Evolutionary conservation across 2,797 vertebrate species (phyloP).

Genomic region (Parambassis ranga): DNA sequence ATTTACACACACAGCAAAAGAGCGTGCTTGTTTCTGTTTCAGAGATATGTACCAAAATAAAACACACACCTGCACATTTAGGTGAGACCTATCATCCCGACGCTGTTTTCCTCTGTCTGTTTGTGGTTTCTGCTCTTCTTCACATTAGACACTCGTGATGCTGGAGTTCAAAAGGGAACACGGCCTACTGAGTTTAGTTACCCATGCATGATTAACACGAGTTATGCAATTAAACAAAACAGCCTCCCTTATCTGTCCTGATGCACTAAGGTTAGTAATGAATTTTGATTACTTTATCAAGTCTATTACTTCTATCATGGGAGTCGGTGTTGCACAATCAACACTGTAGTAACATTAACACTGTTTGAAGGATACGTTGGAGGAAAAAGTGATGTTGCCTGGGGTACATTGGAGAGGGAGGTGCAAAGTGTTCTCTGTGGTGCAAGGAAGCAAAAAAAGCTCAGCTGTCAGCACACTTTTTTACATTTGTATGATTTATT

Average conservation of each 20-base stretch:
- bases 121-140: slow-evolving; percentile 13
- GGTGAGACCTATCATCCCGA: neutral
- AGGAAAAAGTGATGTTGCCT: neutral
- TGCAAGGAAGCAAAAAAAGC: too few relatives aligned
- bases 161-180: slow-evolving; percentile 35
- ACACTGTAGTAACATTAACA: too few relatives aligned
- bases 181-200: slow-evolving; percentile 42
- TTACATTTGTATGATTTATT: too few relatives aligned
- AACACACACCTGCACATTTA: neutral
- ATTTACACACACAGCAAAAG: neutral
- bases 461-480: too few relatives aligned
- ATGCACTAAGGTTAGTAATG: slow-evolving; percentile 1
- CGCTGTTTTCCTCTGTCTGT: neutral
- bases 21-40: slow-evolving; percentile 2
- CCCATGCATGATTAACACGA: slow-evolving; percentile 55
- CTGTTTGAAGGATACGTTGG: too few relatives aligned
- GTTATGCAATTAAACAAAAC: slow-evolving; percentile 53
- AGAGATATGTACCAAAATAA: neutral
- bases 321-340: neutral
- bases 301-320: neutral
- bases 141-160: slow-evolving; percentile 3
- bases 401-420: too few relatives aligned
- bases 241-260: neutral
- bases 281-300: neutral
- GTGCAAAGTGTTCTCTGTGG: too few relatives aligned